Base-by-base conservation (phyloP, 2,888 invertebrate species). In the Alloplasta piceator region DNA sequence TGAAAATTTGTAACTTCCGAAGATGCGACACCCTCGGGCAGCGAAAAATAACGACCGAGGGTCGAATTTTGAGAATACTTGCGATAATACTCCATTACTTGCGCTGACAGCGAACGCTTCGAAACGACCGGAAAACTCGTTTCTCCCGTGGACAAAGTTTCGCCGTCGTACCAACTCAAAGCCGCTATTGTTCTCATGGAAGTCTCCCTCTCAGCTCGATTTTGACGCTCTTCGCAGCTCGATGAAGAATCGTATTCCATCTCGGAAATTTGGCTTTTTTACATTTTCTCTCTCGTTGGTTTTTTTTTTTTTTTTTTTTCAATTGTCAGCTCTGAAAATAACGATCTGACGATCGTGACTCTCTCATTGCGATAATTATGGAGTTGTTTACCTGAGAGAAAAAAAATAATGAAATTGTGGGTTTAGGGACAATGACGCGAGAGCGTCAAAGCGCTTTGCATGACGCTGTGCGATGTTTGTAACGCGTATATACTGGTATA, bases 11-110 rank as follows among this genome's bases (percentile, higher is more conserved):
- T 74, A 9, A 83, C 82, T 7, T 88, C 88, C 4, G 84, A 77
- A 0, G 86, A 70, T n/a, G 85, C 68, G 64, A 81, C 88, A 0
- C 84, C 41, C 46, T 85, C 72, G 0, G 90, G 88, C 41, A 89
- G 78, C 4, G 91, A 94, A 91, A 96, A 95, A 90, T 95, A 96
- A 86, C 95, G 95, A 77, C 95, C 94, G 85, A 96, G 93, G 89
- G 95, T 94, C 43, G 94, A 92, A 87, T 94, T 95, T 84, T 94
- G 94, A 0, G 95, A 95, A 92, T 95, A 95, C 88, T 95, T 95
- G 87, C 94, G 93, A 88, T 95, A 96, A 90, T 96, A 96, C 87
- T 96, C 95, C 86, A 95, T 91, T 39, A 92, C 91, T 85, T 92
- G 90, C 0, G 89, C 83, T 0, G 91, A 91, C 0, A 91, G 85